Percentiles rank a stretch among this genome's conserved stretches.
phyloP scores from a whole-genome alignment of 2,113 vertebrate species.

The Otocyon megalotis region DNA sequence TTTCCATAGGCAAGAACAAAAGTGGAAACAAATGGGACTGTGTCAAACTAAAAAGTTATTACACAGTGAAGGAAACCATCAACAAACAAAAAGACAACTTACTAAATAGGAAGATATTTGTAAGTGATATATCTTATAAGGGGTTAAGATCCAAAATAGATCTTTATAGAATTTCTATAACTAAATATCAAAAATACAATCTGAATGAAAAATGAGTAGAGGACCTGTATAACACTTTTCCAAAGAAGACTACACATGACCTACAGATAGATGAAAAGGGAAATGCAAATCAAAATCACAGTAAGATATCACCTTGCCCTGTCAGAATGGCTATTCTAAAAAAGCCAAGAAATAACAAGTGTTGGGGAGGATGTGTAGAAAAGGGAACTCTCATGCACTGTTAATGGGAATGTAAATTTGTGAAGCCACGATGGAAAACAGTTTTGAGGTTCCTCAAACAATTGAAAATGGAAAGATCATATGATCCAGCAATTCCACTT shows the following conservation, averaged over 20 bases:
- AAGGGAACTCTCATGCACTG: background rate
- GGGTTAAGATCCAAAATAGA: background rate
- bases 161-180: background rate
- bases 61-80: background rate
- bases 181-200: background rate
- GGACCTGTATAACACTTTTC: background rate
- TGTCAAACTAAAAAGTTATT: background rate
- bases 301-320: background rate
- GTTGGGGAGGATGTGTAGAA: background rate
- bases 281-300: background rate
- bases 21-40: background rate
- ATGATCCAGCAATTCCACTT: background rate
- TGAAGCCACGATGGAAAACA: background rate
- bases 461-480: background rate
- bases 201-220: background rate
- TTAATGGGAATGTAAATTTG: background rate
- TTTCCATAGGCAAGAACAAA: background rate
- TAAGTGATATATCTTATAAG: background rate
- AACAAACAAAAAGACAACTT: background rate
- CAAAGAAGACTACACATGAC: background rate
- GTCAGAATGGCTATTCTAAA: background rate
- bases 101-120: background rate
- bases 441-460: background rate
- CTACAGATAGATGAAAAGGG: background rate
- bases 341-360: background rate